phyloP scores from a whole-genome alignment of 37 sponge, comb jelly and placozoan species.

The Halisarca cf. caerulea region DNA sequence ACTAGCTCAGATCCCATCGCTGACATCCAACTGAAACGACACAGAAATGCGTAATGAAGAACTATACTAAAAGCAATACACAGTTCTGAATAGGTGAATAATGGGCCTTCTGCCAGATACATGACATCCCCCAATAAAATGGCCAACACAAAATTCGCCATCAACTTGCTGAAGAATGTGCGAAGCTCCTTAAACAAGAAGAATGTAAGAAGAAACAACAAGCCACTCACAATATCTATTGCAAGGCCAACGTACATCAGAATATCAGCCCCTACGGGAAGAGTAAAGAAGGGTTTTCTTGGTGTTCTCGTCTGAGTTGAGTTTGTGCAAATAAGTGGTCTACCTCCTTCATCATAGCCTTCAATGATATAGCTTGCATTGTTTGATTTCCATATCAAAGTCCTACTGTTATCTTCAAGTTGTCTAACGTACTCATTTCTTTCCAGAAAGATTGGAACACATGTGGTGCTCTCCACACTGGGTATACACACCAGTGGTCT shows the following conservation, averaged over 20 bases:
- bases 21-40: slow-evolving; percentile 55
- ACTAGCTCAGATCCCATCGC: slow-evolving; percentile 26
- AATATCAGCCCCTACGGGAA: background rate
- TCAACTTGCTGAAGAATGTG: slow-evolving; percentile 38
- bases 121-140: slow-evolving; percentile 33
- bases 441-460: no score
- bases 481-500: no score
- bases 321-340: slow-evolving; percentile 37
- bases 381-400: background rate
- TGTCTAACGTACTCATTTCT: no score
- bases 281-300: background rate
- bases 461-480: no score
- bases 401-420: no score
- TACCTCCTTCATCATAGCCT: background rate
- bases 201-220: slow-evolving; percentile 48
- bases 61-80: slow-evolving; percentile 30
- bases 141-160: slow-evolving; percentile 45
- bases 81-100: background rate
- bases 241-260: slow-evolving; percentile 59
- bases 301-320: background rate
- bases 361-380: background rate
- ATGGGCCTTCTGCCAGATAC: slow-evolving; percentile 14
- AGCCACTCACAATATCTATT: slow-evolving; percentile 41
- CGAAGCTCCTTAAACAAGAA: slow-evolving; percentile 47
- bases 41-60: slow-evolving; percentile 49